These are phyloP conservation scores for Drosophila bocqueti DNA, from an alignment of 1,140 invertebrate species.

Conservation along the genomic window DNA sequence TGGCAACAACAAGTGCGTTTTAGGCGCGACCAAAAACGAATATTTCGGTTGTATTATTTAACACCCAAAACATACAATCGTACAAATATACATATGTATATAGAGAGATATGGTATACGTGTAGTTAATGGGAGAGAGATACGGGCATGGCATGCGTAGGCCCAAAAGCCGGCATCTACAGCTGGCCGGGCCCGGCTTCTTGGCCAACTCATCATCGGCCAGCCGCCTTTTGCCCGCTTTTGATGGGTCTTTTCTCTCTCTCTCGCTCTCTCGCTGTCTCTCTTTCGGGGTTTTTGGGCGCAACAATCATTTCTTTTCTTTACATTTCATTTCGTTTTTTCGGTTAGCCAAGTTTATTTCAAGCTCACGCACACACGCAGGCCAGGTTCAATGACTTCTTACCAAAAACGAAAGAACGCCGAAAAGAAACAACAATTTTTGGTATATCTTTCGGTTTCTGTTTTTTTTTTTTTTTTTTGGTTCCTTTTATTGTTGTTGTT, in stretches of 20 bases:
- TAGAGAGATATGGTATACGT: not conserved
- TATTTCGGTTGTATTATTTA: constrained; percentile 65
- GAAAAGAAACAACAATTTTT: constrained; percentile 46
- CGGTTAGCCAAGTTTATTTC: constrained; percentile 73
- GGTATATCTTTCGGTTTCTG: constrained; percentile 45
- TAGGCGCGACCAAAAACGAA: constrained; percentile 52
- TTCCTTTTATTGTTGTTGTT: constrained; percentile 46
- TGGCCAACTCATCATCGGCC: constrained; percentile 61
- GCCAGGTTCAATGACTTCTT: constrained; percentile 81
- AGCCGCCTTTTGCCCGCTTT: constrained; percentile 47
- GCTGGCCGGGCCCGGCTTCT: constrained; percentile 35
- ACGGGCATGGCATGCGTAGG: constrained; percentile 52
- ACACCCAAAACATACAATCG: constrained; percentile 56
- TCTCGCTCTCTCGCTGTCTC: not conserved
- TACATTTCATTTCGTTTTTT: constrained; percentile 64
- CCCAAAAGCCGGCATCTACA: constrained; percentile 56
- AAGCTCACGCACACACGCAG: constrained; percentile 71
- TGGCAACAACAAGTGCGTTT: constrained; percentile 72
- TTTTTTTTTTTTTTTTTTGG: constrained; percentile 37
- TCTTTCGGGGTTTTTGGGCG: constrained; percentile 42
- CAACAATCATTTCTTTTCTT: constrained; percentile 78
- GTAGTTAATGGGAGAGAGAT: constrained; percentile 22
- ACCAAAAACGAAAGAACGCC: constrained; percentile 59
- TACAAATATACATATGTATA: constrained; percentile 7
- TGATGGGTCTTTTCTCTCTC: constrained; percentile 49